Evolutionary conservation across 2,888 invertebrate species (phyloP).

Genomic region (Schizotus pectinicornis): DNA sequence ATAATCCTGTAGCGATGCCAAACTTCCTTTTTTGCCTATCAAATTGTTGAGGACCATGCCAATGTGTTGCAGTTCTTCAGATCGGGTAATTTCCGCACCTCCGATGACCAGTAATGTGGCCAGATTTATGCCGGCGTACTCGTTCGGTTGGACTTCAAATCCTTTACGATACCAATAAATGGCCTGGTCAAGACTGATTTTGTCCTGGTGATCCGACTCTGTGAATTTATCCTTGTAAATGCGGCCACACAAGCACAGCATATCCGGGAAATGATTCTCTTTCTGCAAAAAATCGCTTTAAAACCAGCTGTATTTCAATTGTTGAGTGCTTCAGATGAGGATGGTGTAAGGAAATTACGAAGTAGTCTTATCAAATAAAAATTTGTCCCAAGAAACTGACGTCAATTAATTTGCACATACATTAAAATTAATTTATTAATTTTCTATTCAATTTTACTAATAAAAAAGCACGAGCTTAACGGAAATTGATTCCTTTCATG

Average conservation of each 20-base stretch:
- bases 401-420: neutral
- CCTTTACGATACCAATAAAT: conserved; percentile 98
- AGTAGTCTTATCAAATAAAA: too few relatives aligned
- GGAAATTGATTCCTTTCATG: too few relatives aligned
- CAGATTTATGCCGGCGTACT: conserved; percentile 97
- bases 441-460: too few relatives aligned
- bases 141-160: conserved; percentile 97
- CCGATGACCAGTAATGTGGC: conserved; percentile 96
- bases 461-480: too few relatives aligned
- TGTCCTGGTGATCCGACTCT: conserved; percentile 90
- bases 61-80: conserved; percentile 88
- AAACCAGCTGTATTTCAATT: neutral
- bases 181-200: conserved; percentile 86
- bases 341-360: too few relatives aligned
- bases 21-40: conserved; percentile 96
- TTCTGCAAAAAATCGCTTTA: conserved; percentile 61
- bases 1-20: conserved; percentile 91
- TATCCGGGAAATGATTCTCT: conserved; percentile 95
- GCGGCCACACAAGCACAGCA: conserved; percentile 95
- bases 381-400: conserved; percentile 5
- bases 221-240: conserved; percentile 98
- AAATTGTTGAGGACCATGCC: conserved; percentile 95
- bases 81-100: conserved; percentile 93
- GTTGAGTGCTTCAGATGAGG: too few relatives aligned
- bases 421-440: too few relatives aligned